phyloP scores from a whole-genome alignment of 1,140 invertebrate species.

The Bombus balteatus region DNA sequence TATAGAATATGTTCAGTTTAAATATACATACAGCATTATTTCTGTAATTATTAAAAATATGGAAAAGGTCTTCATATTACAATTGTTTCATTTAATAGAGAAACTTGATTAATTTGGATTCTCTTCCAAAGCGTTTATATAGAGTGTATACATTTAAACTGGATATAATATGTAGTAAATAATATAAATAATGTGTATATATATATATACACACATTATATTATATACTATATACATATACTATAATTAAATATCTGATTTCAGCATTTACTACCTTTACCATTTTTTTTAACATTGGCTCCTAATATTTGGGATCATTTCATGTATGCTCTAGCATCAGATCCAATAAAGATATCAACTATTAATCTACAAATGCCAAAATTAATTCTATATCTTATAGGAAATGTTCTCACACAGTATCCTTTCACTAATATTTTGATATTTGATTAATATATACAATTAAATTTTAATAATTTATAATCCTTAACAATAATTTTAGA shows the following conservation, averaged over 20 bases:
- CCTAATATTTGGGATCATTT: constrained; percentile 90
- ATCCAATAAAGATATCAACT: constrained; percentile 81
- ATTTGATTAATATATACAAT: not conserved
- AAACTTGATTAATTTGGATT: not conserved
- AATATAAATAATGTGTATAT: not conserved
- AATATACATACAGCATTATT: not conserved
- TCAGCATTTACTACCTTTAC: constrained; percentile 93
- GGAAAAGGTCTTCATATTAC: not conserved
- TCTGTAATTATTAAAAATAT: not conserved
- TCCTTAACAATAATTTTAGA: constrained; percentile 80
- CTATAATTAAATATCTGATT: constrained; percentile 72
- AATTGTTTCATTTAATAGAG: not conserved
- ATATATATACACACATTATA: no score
- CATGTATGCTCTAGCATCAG: constrained; percentile 84
- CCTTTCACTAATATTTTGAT: constrained; percentile 68
- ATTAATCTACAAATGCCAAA: constrained; percentile 86
- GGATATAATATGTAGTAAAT: no score
- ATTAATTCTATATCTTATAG: constrained; percentile 90
- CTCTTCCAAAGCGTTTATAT: not conserved
- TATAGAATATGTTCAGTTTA: not conserved
- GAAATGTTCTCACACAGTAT: constrained; percentile 96
- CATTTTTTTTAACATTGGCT: constrained; percentile 90
- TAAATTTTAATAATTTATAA: constrained; percentile 21
- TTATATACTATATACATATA: no score
- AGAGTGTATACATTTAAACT: not conserved